These are phyloP conservation scores for Cynopterus sphinx DNA, from an alignment of 2,797 vertebrate genomes.

Conservation along the genomic window DNA sequence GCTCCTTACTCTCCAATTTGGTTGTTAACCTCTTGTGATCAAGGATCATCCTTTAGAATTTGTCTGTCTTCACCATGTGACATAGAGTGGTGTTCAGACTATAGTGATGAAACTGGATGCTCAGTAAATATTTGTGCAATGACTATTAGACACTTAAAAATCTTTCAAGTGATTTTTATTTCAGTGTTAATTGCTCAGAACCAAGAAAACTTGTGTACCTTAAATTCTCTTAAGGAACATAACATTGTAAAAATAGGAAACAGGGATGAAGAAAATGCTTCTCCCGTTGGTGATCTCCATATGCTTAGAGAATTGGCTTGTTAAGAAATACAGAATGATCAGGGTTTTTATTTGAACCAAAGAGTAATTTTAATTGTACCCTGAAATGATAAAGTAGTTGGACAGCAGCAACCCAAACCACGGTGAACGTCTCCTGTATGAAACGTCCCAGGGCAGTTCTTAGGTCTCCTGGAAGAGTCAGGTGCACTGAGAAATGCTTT, in stretches of 20 bases:
- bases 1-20: neutral
- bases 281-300: neutral
- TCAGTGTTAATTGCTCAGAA: neutral
- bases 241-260: neutral
- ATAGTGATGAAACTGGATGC: neutral
- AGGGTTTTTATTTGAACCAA: constrained; percentile 23
- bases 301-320: neutral
- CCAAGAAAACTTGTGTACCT: neutral
- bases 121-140: neutral
- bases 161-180: neutral
- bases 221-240: neutral
- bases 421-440: neutral
- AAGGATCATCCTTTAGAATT: neutral
- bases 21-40: neutral
- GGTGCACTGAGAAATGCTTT: neutral
- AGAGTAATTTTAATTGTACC: neutral
- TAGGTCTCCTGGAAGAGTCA: neutral
- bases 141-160: neutral
- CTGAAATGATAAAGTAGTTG: neutral
- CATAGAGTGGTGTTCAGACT: neutral
- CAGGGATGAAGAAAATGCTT: neutral
- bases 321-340: neutral
- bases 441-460: neutral
- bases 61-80: neutral
- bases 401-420: neutral